Evolutionary conservation across 2,113 vertebrate genomes (phyloP), one percentile per base, ranked within the genome.

Genomic region (Vulpes vulpes): DNA sequence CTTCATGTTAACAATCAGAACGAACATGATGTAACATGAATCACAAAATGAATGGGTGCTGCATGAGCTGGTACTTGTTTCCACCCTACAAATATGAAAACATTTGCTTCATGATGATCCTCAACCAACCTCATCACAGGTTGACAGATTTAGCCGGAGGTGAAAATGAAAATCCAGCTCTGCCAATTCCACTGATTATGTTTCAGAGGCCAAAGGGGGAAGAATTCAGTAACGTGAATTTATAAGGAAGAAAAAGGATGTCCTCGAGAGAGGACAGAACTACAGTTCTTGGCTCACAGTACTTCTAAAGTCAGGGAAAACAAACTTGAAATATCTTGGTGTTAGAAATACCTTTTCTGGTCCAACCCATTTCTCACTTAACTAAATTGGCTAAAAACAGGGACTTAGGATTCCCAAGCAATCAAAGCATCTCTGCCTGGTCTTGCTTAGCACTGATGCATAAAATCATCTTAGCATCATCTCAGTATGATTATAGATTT

Each of bases 281-380:
- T 8, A 8, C 23, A 30, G 20, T 83, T 79, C 27, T 49, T 80
- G 82, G 38, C 16, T 79, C 59, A 1, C 1, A 17, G 7, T 23
- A 51, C 57, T 91, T 74, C 17, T n/a, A 38, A 73, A 91, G 38
- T 62, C 51, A 91, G 69, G 53, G 57, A 82, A 79, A 97, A 80
- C 57, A 84, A 71, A 90, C 5, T 9, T 65, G 49, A 89, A 64
- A 79, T 86, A 65, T 3, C 57, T n/a, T 87, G 32, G 10, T 16
- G 32, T 87, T 69, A 60, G 43, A 84, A 79, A 38, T 67, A 53
- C 1, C 11, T 20, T 81, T 91, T 67, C 4, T 19, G 30, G 57
- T 51, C 91, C 32, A 95, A 35, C 11, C 9, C 2, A 23, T 60
- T 91, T 81, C 27, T 89, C n/a, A 17, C 2, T 30, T 20, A 59